These are phyloP conservation scores for Blennius ocellaris DNA, from an alignment of 2,113 vertebrate species.

Conservation along the genomic window DNA sequence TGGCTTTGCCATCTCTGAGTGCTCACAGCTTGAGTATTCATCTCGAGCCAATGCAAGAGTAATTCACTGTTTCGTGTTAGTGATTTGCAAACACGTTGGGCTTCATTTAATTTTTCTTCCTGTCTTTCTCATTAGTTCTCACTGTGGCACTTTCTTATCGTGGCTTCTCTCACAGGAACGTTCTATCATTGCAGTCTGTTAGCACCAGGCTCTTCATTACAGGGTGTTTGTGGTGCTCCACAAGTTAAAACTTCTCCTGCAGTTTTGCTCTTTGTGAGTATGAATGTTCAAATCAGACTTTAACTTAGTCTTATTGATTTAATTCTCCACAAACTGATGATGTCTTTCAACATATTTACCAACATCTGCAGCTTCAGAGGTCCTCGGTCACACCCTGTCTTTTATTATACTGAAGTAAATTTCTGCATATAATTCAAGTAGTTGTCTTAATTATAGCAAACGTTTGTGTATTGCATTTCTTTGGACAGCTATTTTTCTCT, in stretches of 20 bases:
- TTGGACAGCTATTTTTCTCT: no score
- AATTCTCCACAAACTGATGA: no score
- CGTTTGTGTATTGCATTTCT: no score
- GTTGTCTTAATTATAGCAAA: no score
- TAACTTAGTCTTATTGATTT: no score
- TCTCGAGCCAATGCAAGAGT: neutral
- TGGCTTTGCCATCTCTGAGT: neutral
- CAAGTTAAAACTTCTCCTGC: constrained; percentile 4
- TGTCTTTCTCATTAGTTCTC: constrained; percentile 10
- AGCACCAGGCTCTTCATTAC: constrained; percentile 5
- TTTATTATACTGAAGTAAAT: no score
- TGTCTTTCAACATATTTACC: no score
- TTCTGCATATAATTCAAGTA: no score
- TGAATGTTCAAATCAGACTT: neutral
- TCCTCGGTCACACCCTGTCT: no score
- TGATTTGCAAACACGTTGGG: constrained; percentile 8
- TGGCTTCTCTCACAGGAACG: constrained; percentile 17
- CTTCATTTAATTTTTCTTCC: constrained; percentile 1
- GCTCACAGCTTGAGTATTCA: neutral
- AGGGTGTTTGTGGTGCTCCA: neutral
- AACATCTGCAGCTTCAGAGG: no score
- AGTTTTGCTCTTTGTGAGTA: neutral
- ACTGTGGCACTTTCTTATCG: constrained; percentile 14
- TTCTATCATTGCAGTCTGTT: constrained; percentile 13
- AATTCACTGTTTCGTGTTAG: neutral